phyloP scores from a whole-genome alignment of 2,113 vertebrate genomes.

The Semnornis frantzii region DNA sequence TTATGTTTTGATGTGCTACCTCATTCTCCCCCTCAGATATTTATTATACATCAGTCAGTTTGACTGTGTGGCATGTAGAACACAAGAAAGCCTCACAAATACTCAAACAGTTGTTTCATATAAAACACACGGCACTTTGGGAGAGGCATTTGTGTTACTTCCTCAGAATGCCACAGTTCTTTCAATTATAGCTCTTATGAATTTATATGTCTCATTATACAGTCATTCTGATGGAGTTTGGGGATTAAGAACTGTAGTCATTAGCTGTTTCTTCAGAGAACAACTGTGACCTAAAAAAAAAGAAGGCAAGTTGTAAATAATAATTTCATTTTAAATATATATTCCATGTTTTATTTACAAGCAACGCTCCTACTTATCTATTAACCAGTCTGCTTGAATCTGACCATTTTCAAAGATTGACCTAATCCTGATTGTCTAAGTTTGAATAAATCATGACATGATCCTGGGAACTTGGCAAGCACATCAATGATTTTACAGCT shows the following conservation, averaged over 20 bases:
- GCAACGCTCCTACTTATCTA: conserved; percentile 11
- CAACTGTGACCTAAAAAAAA: conserved; percentile 31
- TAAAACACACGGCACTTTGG: neutral
- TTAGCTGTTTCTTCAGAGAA: conserved; percentile 60
- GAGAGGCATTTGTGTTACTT: conserved; percentile 18
- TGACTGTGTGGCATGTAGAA: neutral
- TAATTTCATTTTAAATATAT: conserved; percentile 30
- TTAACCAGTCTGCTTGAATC: conserved; percentile 44
- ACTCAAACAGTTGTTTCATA: neutral
- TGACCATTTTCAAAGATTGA: conserved; percentile 43
- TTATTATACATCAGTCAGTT: neutral
- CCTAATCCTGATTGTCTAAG: conserved; percentile 47
- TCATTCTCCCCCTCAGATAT: neutral
- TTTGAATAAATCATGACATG: conserved; percentile 73
- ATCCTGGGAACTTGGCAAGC: conserved; percentile 70
- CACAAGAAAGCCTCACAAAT: neutral
- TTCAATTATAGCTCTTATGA: conserved; percentile 31
- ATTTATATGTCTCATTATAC: conserved; percentile 56
- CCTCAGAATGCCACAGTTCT: conserved; percentile 37
- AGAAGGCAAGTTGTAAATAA: conserved; percentile 47
- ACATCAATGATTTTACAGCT: conserved; percentile 67
- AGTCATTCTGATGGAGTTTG: conserved; percentile 36
- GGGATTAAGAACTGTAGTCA: conserved; percentile 42
- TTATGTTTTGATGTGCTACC: neutral
- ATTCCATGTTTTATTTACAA: conserved; percentile 62